phyloP scores from a whole-genome alignment of 2,113 vertebrate genomes.

The Catagonus wagneri region DNA sequence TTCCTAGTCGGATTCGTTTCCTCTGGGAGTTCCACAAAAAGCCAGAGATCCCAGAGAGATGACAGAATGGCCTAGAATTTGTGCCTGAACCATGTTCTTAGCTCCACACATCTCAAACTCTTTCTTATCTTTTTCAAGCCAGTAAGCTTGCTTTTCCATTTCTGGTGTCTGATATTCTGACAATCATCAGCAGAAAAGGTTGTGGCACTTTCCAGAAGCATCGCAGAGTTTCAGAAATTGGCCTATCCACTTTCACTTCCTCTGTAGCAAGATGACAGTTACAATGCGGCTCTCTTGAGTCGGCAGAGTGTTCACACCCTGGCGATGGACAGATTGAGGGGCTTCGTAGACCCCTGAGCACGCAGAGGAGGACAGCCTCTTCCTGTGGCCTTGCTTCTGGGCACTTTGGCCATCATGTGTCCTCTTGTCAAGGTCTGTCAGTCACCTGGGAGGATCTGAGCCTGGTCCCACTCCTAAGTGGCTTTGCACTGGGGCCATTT shows the following conservation, averaged over 20 bases:
- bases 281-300: not conserved
- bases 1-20: too few species aligned
- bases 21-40: too few species aligned
- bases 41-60: slow-evolving; percentile 5
- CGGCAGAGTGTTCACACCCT: rapidly evolving
- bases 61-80: not conserved
- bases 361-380: not conserved
- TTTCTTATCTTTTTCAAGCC: slow-evolving; percentile 18
- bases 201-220: not conserved
- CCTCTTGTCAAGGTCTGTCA: not conserved
- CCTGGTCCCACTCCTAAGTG: not conserved
- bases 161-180: slow-evolving; percentile 13
- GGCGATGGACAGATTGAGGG: not conserved
- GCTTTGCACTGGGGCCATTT: slow-evolving; percentile 38
- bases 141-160: slow-evolving; percentile 33
- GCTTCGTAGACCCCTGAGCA: not conserved
- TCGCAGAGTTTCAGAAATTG: not conserved
- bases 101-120: not conserved
- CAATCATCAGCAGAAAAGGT: not conserved
- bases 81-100: not conserved
- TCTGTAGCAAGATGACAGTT: not conserved
- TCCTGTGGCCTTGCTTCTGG: not conserved
- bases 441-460: slow-evolving; percentile 52
- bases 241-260: not conserved
- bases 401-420: not conserved